Evolutionary conservation across 2,797 vertebrate genomes (phyloP), one percentile per base, ranked within the genome.

Genomic region (Parotocinclus haroldoi): DNA sequence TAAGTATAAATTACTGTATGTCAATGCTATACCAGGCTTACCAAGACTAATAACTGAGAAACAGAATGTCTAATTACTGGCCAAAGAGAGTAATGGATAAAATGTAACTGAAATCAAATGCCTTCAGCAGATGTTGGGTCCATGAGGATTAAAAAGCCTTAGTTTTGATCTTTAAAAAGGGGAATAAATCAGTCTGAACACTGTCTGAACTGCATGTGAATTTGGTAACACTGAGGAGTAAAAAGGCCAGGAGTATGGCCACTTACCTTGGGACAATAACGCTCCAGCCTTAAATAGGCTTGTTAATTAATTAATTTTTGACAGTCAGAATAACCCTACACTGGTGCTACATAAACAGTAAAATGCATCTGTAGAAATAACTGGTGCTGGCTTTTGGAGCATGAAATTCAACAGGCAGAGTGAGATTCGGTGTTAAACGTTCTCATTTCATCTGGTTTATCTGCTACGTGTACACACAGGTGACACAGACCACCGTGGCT

Each of bases 51-150:
- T 27, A 27, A 2, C 27, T 27, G 27, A 27, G 27, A 27, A 27
- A 27, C 27, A 2, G 36, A n/a, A n/a, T 13, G 60, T 40, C 42
- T 73, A 63, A 58, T 68, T 68, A 68, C 53, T 40, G 54, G 49
- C n/a, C 19, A 40, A 37, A 18, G 58, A 38, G 37, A 27, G 36
- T 14, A 72, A 14, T 4, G 7, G 1, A 16, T 13, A 16, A 37
- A 58, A 39, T n/a, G 4, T 1, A 10, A 13, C 9, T 8, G 40
- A 51, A n/a, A 63, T 63, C 61, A 53, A 73, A 75, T 73, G 64
- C 57, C 49, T 66, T 58, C 68, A 57, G 63, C 77, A 74, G 71
- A 74, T 69, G 62, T 59, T 63, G 66, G 66, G 78, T 70, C 70
- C 68, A 27, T 2, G 27, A 2, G 27, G 27, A 27, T 27, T 27